A percentile compares a stretch with the other conserved stretches of the same genome.
Evolutionary conservation across 2,797 vertebrate species (phyloP).

Genomic region (Hydrophis major): DNA sequence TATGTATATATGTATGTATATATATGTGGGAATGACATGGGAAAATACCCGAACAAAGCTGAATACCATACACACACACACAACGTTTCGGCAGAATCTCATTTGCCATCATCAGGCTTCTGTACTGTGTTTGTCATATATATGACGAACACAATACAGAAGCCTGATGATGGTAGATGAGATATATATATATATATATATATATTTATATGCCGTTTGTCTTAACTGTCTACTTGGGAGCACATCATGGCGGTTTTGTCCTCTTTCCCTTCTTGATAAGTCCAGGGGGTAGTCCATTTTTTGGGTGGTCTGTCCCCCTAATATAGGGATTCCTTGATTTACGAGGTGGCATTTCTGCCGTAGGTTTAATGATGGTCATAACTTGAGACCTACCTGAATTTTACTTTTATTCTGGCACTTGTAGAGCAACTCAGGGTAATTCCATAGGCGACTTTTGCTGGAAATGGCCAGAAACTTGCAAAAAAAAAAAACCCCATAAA

Average conservation of each 20-base stretch:
- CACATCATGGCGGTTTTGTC: background rate
- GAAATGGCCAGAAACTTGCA: background rate
- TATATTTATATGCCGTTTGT: background rate
- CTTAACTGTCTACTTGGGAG: background rate
- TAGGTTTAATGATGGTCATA: background rate
- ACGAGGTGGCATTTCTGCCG: background rate
- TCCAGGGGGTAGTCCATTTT: fast-evolving
- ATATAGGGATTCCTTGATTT: background rate
- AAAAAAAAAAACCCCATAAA: too few species aligned
- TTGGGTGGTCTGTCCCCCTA: fast-evolving
- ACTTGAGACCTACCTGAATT: background rate
- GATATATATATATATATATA: too few species aligned
- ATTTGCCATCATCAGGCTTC: too few species aligned
- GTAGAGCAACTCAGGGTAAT: background rate
- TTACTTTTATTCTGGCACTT: background rate
- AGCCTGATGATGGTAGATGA: too few species aligned
- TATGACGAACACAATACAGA: too few species aligned
- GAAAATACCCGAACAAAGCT: too few species aligned
- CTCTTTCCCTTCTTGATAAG: too few species aligned
- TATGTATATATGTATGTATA: too few species aligned
- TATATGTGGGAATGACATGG: too few species aligned
- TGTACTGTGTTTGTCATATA: too few species aligned
- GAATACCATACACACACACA: too few species aligned
- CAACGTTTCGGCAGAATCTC: too few species aligned
- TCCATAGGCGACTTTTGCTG: background rate